Evolutionary conservation across 2,113 vertebrate genomes (phyloP).

Genomic region (Petroica traversi): DNA sequence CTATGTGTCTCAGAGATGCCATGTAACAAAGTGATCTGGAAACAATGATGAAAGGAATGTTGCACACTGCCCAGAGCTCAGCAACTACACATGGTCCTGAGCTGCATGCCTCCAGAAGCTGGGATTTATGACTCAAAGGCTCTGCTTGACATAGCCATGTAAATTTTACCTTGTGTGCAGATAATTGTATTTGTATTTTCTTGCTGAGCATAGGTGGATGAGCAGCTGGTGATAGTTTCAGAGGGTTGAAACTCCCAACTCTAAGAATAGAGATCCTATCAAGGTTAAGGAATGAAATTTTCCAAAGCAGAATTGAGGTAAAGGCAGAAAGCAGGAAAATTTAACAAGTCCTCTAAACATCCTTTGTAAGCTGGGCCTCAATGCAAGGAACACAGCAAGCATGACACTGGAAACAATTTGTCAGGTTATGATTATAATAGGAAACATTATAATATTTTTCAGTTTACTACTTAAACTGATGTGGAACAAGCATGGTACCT

Average conservation of each 20-base stretch:
- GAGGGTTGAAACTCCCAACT: not conserved
- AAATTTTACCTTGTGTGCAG: not conserved
- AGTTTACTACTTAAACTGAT: not conserved
- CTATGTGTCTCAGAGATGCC: fast-evolving
- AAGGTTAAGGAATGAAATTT: not conserved
- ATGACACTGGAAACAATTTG: not conserved
- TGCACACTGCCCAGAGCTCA: not conserved
- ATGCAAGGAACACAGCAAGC: not conserved
- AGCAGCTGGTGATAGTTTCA: not conserved
- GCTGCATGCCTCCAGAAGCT: not conserved
- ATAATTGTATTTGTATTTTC: not conserved
- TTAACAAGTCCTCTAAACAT: not conserved
- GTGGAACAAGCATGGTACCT: not conserved
- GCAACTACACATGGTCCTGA: not conserved
- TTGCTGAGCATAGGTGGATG: not conserved
- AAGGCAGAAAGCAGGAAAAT: not conserved
- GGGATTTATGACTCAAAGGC: not conserved
- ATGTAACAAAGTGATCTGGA: not conserved
- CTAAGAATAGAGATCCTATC: not conserved
- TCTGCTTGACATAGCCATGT: not conserved
- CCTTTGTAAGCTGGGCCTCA: not conserved
- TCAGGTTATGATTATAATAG: not conserved
- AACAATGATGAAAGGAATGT: not conserved
- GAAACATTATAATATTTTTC: not conserved
- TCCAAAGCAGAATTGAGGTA: not conserved